Evolutionary conservation across 2,113 vertebrate species (phyloP).

Genomic region (Pseudonaja textilis): DNA sequence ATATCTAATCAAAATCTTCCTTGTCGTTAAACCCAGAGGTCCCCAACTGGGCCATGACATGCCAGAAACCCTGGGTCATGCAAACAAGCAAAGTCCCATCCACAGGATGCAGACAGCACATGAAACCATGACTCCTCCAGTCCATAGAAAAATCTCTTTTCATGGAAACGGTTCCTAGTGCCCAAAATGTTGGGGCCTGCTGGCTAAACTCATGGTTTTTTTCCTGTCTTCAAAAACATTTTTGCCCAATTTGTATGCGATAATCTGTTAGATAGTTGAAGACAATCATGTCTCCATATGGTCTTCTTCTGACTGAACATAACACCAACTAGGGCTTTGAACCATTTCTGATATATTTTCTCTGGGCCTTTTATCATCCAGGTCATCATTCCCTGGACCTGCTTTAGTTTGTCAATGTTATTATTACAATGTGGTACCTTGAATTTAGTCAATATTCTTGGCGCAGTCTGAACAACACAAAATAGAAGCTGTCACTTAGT

Average conservation of each 20-base stretch:
- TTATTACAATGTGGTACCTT: not conserved
- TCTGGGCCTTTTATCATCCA: not conserved
- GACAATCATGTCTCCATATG: not conserved
- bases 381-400: not conserved
- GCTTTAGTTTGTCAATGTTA: not conserved
- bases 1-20: not conserved
- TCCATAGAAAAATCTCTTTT: too few species aligned
- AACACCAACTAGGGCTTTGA: not conserved
- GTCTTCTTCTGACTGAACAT: not conserved
- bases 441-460: not conserved
- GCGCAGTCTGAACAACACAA: not conserved
- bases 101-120: too few species aligned
- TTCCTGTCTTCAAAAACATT: not conserved
- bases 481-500: not conserved
- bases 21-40: not conserved
- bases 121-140: too few species aligned
- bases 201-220: not conserved
- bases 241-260: not conserved
- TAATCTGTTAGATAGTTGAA: not conserved
- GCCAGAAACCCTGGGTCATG: too few species aligned
- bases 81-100: too few species aligned
- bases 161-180: too few species aligned
- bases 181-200: too few species aligned
- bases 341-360: not conserved
- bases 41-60: too few species aligned